A percentile compares a stretch with the other conserved stretches of the same genome.
These are phyloP conservation scores for Deilephila elpenor DNA, from an alignment of 2,888 invertebrate species.

Conservation along the genomic window DNA sequence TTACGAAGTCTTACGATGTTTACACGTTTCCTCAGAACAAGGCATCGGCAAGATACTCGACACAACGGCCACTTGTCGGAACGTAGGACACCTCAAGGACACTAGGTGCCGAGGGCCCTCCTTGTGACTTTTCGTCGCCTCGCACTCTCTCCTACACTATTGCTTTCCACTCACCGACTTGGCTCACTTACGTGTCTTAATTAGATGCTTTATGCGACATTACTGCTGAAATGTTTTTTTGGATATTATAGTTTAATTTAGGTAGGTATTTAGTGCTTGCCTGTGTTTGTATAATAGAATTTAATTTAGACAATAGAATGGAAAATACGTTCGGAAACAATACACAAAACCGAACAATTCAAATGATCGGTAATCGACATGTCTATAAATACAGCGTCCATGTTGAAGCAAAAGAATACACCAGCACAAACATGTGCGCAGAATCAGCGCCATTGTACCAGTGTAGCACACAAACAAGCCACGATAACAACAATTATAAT, in stretches of 20 bases:
- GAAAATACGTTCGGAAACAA: not conserved
- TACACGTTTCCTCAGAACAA: conserved; percentile 21
- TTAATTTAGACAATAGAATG: not conserved
- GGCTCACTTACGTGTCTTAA: conserved; percentile 15
- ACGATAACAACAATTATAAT: conserved; percentile 19
- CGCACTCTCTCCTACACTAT: conserved; percentile 44
- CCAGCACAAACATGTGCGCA: not conserved
- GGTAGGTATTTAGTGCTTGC: too few relatives aligned
- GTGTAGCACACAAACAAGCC: not conserved
- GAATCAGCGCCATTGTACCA: not conserved
- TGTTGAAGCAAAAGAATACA: not conserved
- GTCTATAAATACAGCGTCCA: not conserved
- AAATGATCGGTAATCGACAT: not conserved
- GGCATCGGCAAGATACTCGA: conserved; percentile 48
- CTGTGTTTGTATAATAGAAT: not conserved
- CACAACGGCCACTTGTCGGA: conserved; percentile 69
- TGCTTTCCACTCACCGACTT: conserved; percentile 3
- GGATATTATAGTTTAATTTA: too few relatives aligned
- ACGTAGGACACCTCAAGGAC: conserved; percentile 65
- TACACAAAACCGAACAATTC: not conserved
- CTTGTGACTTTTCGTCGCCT: conserved; percentile 66
- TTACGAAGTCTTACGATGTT: not conserved
- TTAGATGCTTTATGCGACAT: too few relatives aligned
- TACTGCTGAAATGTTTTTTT: too few relatives aligned
- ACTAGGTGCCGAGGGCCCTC: conserved; percentile 69